Evolutionary conservation across 2,113 vertebrate species (phyloP), one percentile per base, ranked within the genome.

Genomic region (Pavo muticus): DNA sequence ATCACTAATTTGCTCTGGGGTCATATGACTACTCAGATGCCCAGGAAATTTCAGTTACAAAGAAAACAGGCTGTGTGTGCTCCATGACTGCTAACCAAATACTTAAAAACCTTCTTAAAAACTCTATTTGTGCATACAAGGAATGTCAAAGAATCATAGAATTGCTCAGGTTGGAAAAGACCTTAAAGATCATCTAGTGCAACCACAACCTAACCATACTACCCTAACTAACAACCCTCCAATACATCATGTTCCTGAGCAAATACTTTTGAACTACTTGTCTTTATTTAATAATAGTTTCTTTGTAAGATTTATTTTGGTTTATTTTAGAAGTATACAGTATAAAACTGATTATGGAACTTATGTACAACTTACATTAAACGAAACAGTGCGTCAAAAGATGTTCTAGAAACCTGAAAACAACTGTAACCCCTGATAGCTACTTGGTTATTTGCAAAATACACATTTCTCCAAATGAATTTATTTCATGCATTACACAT

Each of bases 1-100:
- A 97, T 97, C 96, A 97, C 96, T 97, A 97, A 97, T 96, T 97
- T 68, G 96, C 91, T 98, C 96, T 84, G 97, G 94, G 96, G 97
- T 97, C 96, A 96, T 84, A 73, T 39, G 57, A 94, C 94, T 96
- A 93, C 96, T 97, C 87, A 92, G 88, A 96, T 80, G 84, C 91
- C 89, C 96, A 93, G 72, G 81, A 95, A 97, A 97, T 74, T 91
- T 94, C 94, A 97, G 93, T 96, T 96, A 96, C 89, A 93, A 96
- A 97, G 82, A 94, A 97, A 96, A 96, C 10, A 78, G 87, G 59
- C 59, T 91, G 45, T 73, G 19, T 81, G 35, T 80, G 80, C 47
- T 90, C 72, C 81, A 29, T n/a, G 59, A 76, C 72, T 89, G 64
- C 65, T 94, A 96, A 95, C 40, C 48, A 87, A 96, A 95, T 95